These are phyloP conservation scores for Pachypeltis micranthus DNA, from an alignment of 1,140 invertebrate species.

Conservation along the genomic window DNA sequence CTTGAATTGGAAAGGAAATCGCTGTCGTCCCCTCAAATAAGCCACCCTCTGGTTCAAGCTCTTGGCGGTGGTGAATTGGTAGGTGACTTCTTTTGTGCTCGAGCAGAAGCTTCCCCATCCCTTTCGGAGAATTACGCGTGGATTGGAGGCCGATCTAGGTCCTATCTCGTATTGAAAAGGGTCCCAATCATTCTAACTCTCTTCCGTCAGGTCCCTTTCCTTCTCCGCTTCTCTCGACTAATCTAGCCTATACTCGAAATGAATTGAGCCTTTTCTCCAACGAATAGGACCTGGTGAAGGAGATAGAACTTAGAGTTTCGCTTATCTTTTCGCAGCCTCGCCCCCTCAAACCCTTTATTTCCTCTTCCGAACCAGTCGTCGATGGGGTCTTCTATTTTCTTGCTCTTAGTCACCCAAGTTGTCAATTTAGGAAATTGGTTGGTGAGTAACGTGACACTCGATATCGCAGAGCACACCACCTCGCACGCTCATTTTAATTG, in stretches of 20 bases:
- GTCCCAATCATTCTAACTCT: slow-evolving; percentile 4
- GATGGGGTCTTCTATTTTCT: not conserved
- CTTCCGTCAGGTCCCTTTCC: too few species aligned
- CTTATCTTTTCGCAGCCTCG: too few species aligned
- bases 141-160: slow-evolving; percentile 2
- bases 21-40: slow-evolving; percentile 1
- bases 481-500: too few species aligned
- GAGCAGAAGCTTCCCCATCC: too few species aligned
- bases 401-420: too few species aligned
- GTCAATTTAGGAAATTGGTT: too few species aligned
- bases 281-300: too few species aligned
- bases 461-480: too few species aligned
- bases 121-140: slow-evolving; percentile 3
- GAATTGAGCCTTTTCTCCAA: not conserved
- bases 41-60: not conserved
- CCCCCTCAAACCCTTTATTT: too few species aligned
- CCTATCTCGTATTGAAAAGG: slow-evolving; percentile 6
- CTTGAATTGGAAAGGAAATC: slow-evolving; percentile 3
- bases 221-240: not conserved
- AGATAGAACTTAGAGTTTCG: too few species aligned
- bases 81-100: slow-evolving; percentile 2
- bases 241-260: slow-evolving; percentile 6
- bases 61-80: not conserved
- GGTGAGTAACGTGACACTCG: too few species aligned
- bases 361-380: not conserved